These are phyloP conservation scores for Xylota sylvarum DNA, from an alignment of 2,888 invertebrate species.

Conservation along the genomic window DNA sequence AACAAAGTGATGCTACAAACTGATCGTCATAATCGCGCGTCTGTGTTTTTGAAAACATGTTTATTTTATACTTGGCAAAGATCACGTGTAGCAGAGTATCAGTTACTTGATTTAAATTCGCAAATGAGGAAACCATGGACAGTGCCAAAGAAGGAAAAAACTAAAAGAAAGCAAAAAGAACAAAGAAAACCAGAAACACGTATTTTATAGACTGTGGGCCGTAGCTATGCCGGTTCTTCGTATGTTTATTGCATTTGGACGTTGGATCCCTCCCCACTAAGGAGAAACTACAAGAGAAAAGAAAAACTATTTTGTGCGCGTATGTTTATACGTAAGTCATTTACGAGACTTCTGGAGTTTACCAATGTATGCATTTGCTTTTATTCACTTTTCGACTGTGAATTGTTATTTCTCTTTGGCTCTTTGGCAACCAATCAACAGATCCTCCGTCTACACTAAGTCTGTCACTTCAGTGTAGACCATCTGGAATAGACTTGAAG, in stretches of 20 bases:
- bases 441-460: too few relatives aligned
- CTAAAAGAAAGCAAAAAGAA: not conserved
- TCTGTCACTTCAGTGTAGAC: too few relatives aligned
- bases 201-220: not conserved
- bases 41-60: conserved; percentile 3
- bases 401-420: not conserved
- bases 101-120: not conserved
- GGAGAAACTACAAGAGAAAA: not conserved
- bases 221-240: not conserved
- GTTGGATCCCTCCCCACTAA: not conserved
- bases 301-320: not conserved
- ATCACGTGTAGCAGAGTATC: conserved; percentile 4
- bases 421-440: too few relatives aligned
- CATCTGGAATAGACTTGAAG: too few relatives aligned
- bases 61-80: not conserved
- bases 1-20: not conserved
- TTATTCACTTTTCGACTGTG: too few relatives aligned
- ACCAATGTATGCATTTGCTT: too few relatives aligned
- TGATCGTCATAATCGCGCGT: too few relatives aligned
- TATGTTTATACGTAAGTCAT: not conserved
- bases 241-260: not conserved
- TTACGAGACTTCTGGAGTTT: conserved; percentile 17
- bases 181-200: conserved; percentile 1
- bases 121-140: not conserved
- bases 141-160: not conserved